Base-by-base conservation (phyloP, 2,888 invertebrate species). In the Amphipyra tragopoginis region DNA sequence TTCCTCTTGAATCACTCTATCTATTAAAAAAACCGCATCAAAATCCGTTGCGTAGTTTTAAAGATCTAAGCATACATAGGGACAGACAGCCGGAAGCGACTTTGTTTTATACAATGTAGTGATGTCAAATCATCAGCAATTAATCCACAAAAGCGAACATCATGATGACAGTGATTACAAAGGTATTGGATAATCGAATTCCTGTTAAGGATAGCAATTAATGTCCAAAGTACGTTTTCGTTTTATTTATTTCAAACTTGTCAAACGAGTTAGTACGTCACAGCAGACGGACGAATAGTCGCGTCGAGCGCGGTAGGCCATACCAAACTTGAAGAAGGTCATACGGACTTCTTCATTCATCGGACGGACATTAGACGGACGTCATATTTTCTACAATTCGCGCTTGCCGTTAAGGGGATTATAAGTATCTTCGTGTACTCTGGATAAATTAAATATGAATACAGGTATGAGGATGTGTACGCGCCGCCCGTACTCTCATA, bases 191-290 rank as follows among this genome's bases (percentile, higher is more conserved):
- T 51, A 65, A 58, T 55, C 44, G 43, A 45, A 58, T 42, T 33
- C 38, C 57, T 50, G 47, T 51, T 38, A 58, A 15, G 29, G 52
- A 15, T 36, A 43, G 10, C 42, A 45, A 58, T 40, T 55, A 40
- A 48, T 52, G 36, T 43, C 51, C 36, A 39, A 47, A 40, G 40
- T 57, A 64, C 47, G 39, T 36, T 58, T 75, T 45, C 15, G 54
- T 58, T 51, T 68, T 67, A 26, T 59, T 54, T 43, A 67, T 52
- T 36, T 38, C 36, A 40, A 56, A 55, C 47, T 54, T 51, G 72
- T 54, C 59, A 63, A 63, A 73, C 77, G 33, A 56, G 76, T 75
- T 53, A 40, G 5, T 44, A 36, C 64, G 56, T 60, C 59, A 70
- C 33, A 13, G 14, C 21, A 36, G 50, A 51, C 33, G 50, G 34